Percentiles rank a stretch among this genome's conserved stretches.
Evolutionary conservation across 2,888 invertebrate species (phyloP).

Genomic region (Malthinus seriepunctatus): DNA sequence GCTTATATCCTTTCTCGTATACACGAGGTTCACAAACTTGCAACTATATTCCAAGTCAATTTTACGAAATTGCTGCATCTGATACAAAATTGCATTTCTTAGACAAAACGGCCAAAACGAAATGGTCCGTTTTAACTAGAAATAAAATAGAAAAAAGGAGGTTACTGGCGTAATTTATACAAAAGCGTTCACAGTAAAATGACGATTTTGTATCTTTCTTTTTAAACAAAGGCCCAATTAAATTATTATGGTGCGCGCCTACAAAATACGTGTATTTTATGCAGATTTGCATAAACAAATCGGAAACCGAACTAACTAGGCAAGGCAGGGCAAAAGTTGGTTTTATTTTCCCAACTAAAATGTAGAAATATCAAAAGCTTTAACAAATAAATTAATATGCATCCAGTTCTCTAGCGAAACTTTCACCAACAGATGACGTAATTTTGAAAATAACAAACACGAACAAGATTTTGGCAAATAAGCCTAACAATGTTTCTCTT

Average conservation of each 20-base stretch:
- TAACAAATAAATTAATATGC: constrained; percentile 26
- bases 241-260: constrained; percentile 1
- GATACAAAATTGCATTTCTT: no score
- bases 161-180: no score
- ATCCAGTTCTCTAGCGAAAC: constrained; percentile 23
- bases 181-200: neutral
- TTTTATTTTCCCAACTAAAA: constrained; percentile 11
- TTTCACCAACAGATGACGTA: constrained; percentile 29
- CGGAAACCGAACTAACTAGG: constrained; percentile 4
- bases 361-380: constrained; percentile 21
- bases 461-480: constrained; percentile 10
- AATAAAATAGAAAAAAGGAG: no score
- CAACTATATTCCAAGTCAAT: no score
- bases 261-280: constrained; percentile 2
- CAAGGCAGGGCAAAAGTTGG: constrained; percentile 15
- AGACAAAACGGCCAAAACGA: no score
- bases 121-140: no score
- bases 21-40: no score
- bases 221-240: neutral
- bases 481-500: no score
- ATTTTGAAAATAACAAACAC: constrained; percentile 21
- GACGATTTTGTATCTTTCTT: constrained; percentile 4
- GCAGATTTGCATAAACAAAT: constrained; percentile 15
- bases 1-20: no score
- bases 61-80: no score